Conservation (phyloP, 2,797 vertebrate genomes). For the Phrynocephalus guinanensis region DNA sequence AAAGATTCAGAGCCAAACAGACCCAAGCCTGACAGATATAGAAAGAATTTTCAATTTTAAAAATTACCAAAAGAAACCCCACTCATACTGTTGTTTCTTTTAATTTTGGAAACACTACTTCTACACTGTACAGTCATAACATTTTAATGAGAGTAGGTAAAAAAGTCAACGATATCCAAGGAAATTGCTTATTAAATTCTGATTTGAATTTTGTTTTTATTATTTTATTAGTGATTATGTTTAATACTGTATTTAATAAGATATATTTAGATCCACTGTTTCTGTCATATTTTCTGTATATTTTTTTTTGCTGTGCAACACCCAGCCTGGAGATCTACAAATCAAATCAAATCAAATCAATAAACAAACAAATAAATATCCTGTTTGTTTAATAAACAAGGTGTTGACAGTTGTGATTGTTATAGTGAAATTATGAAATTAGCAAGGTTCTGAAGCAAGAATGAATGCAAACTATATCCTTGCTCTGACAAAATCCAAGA, state of each 20-base stretch:
- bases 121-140: background rate
- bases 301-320: too few relatives aligned
- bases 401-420: background rate
- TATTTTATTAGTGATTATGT: too few relatives aligned
- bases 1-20: too few relatives aligned
- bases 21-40: background rate
- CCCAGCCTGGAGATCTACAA: too few relatives aligned
- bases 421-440: background rate
- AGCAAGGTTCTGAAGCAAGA: background rate
- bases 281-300: too few relatives aligned
- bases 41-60: background rate
- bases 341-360: too few relatives aligned
- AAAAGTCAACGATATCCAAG: background rate
- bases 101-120: too few relatives aligned
- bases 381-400: too few relatives aligned
- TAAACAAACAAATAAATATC: too few relatives aligned
- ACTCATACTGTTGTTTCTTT: too few relatives aligned
- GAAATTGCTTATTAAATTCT: background rate
- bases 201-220: background rate
- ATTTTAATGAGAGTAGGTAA: background rate
- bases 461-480: slow-evolving; percentile 20
- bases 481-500: background rate
- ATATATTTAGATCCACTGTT: too few relatives aligned
- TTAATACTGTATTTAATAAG: too few relatives aligned
- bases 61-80: background rate